Evolutionary conservation across 2,113 vertebrate genomes (phyloP), one percentile per base, ranked within the genome.

Genomic region (Bufo bufo): DNA sequence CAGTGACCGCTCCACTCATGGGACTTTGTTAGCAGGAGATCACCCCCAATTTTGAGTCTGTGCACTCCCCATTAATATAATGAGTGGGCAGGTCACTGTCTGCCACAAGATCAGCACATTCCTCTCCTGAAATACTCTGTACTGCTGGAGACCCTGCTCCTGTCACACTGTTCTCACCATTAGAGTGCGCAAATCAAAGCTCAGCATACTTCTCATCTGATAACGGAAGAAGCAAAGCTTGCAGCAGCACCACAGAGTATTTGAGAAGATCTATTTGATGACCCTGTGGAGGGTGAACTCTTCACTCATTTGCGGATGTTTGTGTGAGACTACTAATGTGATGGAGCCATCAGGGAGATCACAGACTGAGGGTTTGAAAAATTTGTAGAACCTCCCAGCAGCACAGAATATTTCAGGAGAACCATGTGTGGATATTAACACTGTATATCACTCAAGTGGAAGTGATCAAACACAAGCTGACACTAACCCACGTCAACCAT

Each of bases 381-480:
- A 13, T 12, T 33, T 1, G 33, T 4, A 33, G 65, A 66, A 16
- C 19, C 69, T 69, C 69, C 4, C 13, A 45, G 43, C 43, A 47
- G 71, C 71, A 74, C 71, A 74, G 71, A 74, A 43, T 47, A 74
- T 74, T 47, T 74, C 45, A 74, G 71, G 33, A 72, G 33, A 72
- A 1, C 1, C 0, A 10, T 33, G 33, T 69, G 17, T 17, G 1
- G 4, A 63, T 19, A 5, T 20, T 59, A 59, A 59, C 12, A 4
- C 14, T 59, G 14, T 0, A 2, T 52, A 52, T 52, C 9, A 1
- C 33, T 33, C 33, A 33, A 33, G 33, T 33, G 33, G 33, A 33
- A 33, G 33, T 33, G 33, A 33, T 33, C 0, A 33, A 33, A 33
- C 33, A 33, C 33, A 33, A 33, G 33, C 33, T 33, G 33, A 33